Percentiles rank a stretch among this genome's conserved stretches.
Conservation (phyloP, 2,888 invertebrate genomes). For the Netelia virgata region DNA sequence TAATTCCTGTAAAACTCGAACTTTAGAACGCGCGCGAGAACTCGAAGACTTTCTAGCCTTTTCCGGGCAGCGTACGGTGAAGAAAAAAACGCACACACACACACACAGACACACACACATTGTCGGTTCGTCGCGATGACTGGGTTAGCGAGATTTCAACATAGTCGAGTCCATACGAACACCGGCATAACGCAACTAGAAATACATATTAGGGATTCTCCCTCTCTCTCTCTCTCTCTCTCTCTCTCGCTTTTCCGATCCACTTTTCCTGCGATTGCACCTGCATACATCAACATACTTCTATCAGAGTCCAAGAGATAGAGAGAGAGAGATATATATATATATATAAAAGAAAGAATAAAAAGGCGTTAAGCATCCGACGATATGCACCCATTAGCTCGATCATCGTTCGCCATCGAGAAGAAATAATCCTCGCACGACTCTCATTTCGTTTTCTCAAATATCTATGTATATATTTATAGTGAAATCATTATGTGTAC, state of each 20-base stretch:
- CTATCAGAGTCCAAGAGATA: background rate
- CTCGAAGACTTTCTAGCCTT: slow-evolving; percentile 69
- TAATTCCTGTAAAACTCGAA: too few species aligned
- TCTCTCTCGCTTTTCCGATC: background rate
- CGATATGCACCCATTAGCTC: slow-evolving; percentile 59
- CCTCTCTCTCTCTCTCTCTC: background rate
- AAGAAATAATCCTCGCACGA: slow-evolving; percentile 35
- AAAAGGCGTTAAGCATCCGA: slow-evolving; percentile 35
- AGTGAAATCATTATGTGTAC: slow-evolving; percentile 22
- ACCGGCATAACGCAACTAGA: slow-evolving; percentile 4
- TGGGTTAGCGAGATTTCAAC: slow-evolving; percentile 59
- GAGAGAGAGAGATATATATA: slow-evolving; percentile 7
- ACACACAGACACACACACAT: slow-evolving; percentile 9
- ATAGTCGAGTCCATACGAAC: slow-evolving; percentile 9
- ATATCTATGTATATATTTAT: slow-evolving; percentile 23
- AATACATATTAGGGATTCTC: slow-evolving; percentile 26
- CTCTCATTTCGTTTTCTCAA: slow-evolving; percentile 66
- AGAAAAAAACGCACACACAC: slow-evolving; percentile 25
- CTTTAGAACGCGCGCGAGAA: background rate
- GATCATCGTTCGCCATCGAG: slow-evolving; percentile 39
- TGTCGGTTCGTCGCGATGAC: slow-evolving; percentile 36
- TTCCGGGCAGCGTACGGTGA: slow-evolving; percentile 56
- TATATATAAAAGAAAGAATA: slow-evolving; percentile 13
- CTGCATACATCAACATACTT: background rate
- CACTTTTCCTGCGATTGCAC: slow-evolving; percentile 34